Percentiles rank a stretch among this genome's conserved stretches.
phyloP scores from a whole-genome alignment of 64 coral and sea anemone species.

The Orbicella faveolata region DNA sequence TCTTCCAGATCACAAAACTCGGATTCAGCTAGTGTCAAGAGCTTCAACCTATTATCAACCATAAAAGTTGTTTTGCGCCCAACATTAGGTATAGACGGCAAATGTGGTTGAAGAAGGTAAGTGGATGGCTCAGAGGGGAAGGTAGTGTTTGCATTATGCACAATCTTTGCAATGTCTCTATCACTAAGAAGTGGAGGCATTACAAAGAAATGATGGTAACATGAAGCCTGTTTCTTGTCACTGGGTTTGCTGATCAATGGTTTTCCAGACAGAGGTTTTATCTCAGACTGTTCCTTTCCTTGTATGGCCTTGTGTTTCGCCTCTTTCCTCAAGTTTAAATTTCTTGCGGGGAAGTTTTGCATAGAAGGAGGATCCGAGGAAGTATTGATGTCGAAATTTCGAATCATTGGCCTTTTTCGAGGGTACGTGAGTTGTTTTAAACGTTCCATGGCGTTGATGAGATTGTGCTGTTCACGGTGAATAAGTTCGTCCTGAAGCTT shows the following conservation, averaged over 20 bases:
- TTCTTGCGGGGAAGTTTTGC: constrained; percentile 45
- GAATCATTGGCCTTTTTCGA: constrained; percentile 68
- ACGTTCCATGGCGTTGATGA: constrained; percentile 90
- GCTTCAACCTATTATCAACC: constrained; percentile 74
- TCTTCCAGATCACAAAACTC: constrained; percentile 22
- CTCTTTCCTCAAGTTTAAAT: constrained; percentile 39
- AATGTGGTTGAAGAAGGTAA: constrained; percentile 74
- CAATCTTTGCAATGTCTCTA: constrained; percentile 67
- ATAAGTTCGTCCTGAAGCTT: constrained; percentile 91
- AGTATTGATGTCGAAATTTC: constrained; percentile 7
- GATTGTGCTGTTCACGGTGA: constrained; percentile 84
- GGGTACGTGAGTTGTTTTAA: constrained; percentile 84
- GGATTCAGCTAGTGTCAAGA: constrained; percentile 71
- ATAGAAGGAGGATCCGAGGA: neutral
- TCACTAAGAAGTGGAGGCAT: constrained; percentile 70
- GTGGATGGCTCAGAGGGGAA: constrained; percentile 44
- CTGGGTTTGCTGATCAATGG: constrained; percentile 21
- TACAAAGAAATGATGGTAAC: constrained; percentile 24
- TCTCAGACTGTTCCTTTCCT: constrained; percentile 52
- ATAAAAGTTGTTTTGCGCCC: constrained; percentile 64
- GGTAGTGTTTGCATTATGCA: constrained; percentile 29
- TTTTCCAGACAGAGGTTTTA: constrained; percentile 54
- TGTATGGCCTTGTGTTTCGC: constrained; percentile 9
- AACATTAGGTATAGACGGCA: constrained; percentile 94
- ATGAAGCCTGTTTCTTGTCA: neutral